phyloP scores from a whole-genome alignment of 2,797 vertebrate species.

The Eulemur mongoz region DNA sequence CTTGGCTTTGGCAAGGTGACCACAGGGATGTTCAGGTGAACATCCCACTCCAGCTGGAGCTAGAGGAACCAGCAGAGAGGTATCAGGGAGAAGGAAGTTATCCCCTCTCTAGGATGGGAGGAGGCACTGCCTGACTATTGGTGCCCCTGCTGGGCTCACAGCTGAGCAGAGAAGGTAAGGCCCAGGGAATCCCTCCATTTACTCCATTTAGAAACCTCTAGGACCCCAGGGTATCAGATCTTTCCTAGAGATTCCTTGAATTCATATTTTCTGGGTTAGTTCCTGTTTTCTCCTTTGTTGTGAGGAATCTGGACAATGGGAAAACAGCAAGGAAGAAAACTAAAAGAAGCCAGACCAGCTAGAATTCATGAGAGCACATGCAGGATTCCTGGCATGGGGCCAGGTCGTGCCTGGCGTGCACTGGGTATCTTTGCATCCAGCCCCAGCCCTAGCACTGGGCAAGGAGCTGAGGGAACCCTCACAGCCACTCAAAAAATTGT shows the following conservation, averaged over 20 bases:
- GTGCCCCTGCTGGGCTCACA: neutral
- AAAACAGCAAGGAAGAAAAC: constrained; percentile 11
- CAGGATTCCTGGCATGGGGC: neutral
- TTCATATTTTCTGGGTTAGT: neutral
- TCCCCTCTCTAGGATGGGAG: neutral
- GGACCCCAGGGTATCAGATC: neutral
- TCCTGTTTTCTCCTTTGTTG: constrained; percentile 37
- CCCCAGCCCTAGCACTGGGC: neutral
- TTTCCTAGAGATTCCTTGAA: constrained; percentile 13
- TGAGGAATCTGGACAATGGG: constrained; percentile 17
- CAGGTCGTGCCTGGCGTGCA: neutral
- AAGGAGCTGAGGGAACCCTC: neutral
- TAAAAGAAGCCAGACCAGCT: neutral
- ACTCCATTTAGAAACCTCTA: neutral
- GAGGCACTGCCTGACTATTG: neutral
- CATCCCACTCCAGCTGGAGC: constrained; percentile 60
- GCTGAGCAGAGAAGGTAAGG: neutral
- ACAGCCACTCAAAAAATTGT: neutral
- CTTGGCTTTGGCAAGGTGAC: constrained; percentile 18
- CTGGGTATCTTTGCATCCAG: neutral
- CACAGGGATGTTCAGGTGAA: constrained; percentile 56
- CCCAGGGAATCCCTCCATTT: neutral
- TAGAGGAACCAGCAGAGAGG: constrained; percentile 37
- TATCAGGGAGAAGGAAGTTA: neutral
- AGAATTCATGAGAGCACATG: neutral